Base-by-base conservation (phyloP, 2,797 vertebrate species). In the Trichosurus vulpecula region DNA sequence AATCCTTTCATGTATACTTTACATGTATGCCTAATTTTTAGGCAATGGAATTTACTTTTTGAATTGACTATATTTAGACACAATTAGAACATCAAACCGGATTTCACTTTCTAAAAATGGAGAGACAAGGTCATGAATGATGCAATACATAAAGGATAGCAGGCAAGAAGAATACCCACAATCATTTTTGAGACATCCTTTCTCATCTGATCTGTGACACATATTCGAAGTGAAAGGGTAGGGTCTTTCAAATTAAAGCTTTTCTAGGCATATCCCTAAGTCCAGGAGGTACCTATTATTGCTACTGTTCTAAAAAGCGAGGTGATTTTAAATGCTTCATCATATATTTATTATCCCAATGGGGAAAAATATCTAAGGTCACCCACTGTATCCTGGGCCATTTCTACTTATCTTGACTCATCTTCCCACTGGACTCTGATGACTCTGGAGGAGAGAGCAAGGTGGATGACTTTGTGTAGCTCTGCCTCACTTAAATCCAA, bases 1-100 rank as follows among this genome's bases (percentile, higher is more conserved):
- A 27, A 90, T 94, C 81, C 58, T 91, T 94, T 94, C 92, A 93
- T 92, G 35, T 52, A 57, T 16, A 92, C 54, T 25, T 93, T 27
- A 94, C 81, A 92, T 47, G 4, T 56, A 89, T 66, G 16, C 5
- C 30, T 14, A 52, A 57, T 89, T 94, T 13, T 94, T 94, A 89
- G 41, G 90, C n/a, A 91, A 12, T 52, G 47, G 30, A 89, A 55
- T 52, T 91, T 93, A 81, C 93, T 35, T 87, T 92, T 87, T 89
- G 27, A 54, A 89, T 19, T 56, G 0, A 47, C 29, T 66, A 19
- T 89, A 57, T 93, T 74, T 92, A 92, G 14, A 92, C 16, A 12
- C 4, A 90, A n/a, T 56, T 57, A 61, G 3, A 27, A 52, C 52
- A 41, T 35, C 0, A 41, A 52, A 66, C 11, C 47, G 53, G 91